These are phyloP conservation scores for Lithophane semibrunnea DNA, from an alignment of 2,888 invertebrate genomes.

Conservation along the genomic window DNA sequence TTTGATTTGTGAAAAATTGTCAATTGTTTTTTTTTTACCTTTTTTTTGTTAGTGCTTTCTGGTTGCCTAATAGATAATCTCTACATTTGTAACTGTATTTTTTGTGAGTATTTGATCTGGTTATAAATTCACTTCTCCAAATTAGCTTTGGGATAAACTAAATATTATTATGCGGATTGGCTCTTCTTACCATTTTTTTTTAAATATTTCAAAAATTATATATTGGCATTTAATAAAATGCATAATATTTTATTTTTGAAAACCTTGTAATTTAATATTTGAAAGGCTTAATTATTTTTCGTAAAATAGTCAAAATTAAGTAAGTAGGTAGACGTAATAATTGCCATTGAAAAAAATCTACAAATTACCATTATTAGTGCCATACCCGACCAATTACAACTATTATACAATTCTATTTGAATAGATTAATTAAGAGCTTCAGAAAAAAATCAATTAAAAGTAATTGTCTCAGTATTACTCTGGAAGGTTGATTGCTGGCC, in stretches of 20 bases:
- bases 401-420: constrained; percentile 56
- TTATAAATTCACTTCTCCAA: constrained; percentile 6
- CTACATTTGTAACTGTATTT: constrained; percentile 7
- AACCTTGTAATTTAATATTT: background rate
- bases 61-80: constrained; percentile 23
- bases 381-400: constrained; percentile 45
- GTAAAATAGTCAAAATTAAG: background rate
- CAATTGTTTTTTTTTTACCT: constrained; percentile 8
- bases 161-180: background rate
- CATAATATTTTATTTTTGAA: background rate
- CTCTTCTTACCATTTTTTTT: background rate
- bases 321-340: background rate
- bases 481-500: constrained; percentile 62
- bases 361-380: constrained; percentile 34
- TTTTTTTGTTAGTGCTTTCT: background rate
- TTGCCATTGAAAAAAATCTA: constrained; percentile 35
- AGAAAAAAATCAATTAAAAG: constrained; percentile 59
- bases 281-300: background rate
- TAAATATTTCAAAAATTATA: background rate
- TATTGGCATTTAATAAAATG: background rate
- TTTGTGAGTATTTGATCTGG: background rate
- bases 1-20: constrained; percentile 52
- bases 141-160: constrained; percentile 10
- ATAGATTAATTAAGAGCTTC: constrained; percentile 53
- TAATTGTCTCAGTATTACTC: constrained; percentile 62